Evolutionary conservation across 2,888 invertebrate genomes (phyloP), one percentile per base, ranked within the genome.

Genomic region (Falcaria lacertinaria): DNA sequence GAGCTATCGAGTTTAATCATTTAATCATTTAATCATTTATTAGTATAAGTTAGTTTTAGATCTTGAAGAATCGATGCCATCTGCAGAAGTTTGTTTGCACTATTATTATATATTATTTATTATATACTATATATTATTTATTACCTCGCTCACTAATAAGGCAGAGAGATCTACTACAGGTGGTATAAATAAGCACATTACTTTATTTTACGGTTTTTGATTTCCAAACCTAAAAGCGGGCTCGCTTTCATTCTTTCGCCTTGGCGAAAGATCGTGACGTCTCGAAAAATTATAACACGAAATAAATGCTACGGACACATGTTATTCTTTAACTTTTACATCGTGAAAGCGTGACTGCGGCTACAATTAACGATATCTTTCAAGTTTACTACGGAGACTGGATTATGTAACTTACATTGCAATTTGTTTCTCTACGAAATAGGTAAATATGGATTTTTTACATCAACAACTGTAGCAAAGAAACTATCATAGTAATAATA

Each of bases 281-380:
- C 22, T 37, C 14, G 37, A 19, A 22, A 37, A 37, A 37, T 11
- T 28, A 37, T 22, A 22, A n/a, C 17, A 15, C 37, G 22, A 22
- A 37, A 37, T 37, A 37, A 37, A 22, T 15, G 22, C 22, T 22
- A 37, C 37, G 14, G 37, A 37, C 25, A 37, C 37, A 22, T 37
- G 37, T 37, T 37, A 8, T 22, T 13, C 14, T 37, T 41, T 47
- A 48, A 28, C 38, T 43, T 46, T 41, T 47, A 48, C 34, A 41
- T 56, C 55, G 64, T 42, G 76, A 76, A 74, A 78, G 78, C 79
- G 74, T 78, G 71, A 74, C 75, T 63, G 52, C 50, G 44, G 48
- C 52, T 58, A 72, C 69, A 73, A 74, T 70, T 74, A 75, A 60
- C 52, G 44, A 57, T 64, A 60, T 58, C 55, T 49, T 33, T 22